Percentiles rank a stretch among this genome's conserved stretches.
phyloP scores from a whole-genome alignment of 1,140 invertebrate genomes.

The Drosophila repleta region DNA sequence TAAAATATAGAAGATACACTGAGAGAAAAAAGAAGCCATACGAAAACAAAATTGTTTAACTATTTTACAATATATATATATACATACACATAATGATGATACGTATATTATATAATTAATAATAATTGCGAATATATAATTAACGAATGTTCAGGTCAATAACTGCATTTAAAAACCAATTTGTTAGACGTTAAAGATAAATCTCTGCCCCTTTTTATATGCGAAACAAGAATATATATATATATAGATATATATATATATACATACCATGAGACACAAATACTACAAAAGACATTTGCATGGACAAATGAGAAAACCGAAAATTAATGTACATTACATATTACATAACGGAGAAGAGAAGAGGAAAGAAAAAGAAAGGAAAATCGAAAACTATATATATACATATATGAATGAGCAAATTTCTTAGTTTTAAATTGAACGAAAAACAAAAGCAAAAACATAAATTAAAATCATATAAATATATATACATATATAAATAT shows the following conservation, averaged over 20 bases:
- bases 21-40: constrained; percentile 20
- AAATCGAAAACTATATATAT: not conserved
- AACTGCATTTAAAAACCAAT: constrained; percentile 74
- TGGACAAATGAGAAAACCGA: constrained; percentile 36
- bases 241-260: constrained; percentile 45
- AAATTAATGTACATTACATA: constrained; percentile 51
- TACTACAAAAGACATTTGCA: constrained; percentile 49
- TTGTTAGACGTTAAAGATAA: constrained; percentile 69
- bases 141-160: constrained; percentile 76
- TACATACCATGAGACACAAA: constrained; percentile 34
- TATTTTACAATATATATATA: constrained; percentile 43
- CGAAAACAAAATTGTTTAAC: constrained; percentile 31
- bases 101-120: constrained; percentile 29
- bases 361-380: constrained; percentile 5
- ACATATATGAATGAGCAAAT: not conserved
- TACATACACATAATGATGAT: constrained; percentile 22
- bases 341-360: constrained; percentile 13
- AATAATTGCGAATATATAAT: constrained; percentile 33
- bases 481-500: not conserved
- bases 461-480: not conserved
- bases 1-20: not conserved
- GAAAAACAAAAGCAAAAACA: too few species aligned
- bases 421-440: not conserved
- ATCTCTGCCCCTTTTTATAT: constrained; percentile 65
- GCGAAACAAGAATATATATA: constrained; percentile 37